Evolutionary conservation across 2,113 vertebrate species (phyloP).

Genomic region (Poeciliopsis retropinna): DNA sequence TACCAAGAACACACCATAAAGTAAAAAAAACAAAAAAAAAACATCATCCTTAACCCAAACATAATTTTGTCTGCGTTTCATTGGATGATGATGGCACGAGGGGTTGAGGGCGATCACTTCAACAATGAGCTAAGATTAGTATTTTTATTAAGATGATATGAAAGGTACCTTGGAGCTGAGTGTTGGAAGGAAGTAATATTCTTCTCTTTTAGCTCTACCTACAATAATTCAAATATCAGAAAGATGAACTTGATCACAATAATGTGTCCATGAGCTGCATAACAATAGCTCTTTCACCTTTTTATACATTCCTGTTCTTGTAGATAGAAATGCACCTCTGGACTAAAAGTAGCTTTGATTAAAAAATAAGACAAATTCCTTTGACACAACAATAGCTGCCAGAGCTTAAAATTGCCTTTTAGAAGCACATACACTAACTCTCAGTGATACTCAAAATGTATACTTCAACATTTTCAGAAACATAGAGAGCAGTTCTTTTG

Average conservation of each 20-base stretch:
- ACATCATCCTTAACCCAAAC: fast-evolving
- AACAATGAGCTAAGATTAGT: constrained; percentile 23
- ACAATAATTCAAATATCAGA: constrained; percentile 53
- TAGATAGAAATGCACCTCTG: constrained; percentile 44
- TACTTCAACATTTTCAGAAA: constrained; percentile 11
- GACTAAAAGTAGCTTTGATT: constrained; percentile 62
- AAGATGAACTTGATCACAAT: constrained; percentile 66
- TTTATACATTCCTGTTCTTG: constrained; percentile 38
- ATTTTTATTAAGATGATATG: constrained; percentile 41
- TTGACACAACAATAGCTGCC: constrained; percentile 40
- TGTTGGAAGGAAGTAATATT: constrained; percentile 15
- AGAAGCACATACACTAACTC: constrained; percentile 7
- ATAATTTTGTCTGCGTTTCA: neutral
- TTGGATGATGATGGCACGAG: neutral
- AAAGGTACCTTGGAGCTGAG: constrained; percentile 20
- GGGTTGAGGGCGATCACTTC: neutral
- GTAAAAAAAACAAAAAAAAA: neutral
- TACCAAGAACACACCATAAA: neutral
- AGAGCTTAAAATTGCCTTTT: constrained; percentile 14
- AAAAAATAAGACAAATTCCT: constrained; percentile 50
- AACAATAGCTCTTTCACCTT: constrained; percentile 58
- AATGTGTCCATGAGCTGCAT: constrained; percentile 62
- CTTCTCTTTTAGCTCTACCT: constrained; percentile 10
- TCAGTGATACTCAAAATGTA: constrained; percentile 5
- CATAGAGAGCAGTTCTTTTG: constrained; percentile 8